Evolutionary conservation across 1,140 invertebrate genomes (phyloP).

Genomic region (Phymorhynchus buccinoides): DNA sequence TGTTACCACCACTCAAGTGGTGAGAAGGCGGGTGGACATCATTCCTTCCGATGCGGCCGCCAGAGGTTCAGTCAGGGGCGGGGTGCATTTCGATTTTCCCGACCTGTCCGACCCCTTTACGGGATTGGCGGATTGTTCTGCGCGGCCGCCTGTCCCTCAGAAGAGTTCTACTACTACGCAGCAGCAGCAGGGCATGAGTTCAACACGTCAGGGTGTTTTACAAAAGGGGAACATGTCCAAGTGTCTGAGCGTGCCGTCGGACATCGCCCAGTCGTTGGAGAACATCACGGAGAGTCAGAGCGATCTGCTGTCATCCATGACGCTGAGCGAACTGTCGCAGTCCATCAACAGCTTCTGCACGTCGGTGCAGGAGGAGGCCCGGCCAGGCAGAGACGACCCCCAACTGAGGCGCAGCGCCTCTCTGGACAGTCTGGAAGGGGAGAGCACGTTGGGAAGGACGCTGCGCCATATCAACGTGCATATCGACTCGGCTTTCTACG

Average conservation of each 20-base stretch:
- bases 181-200: background rate
- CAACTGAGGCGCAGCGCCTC: constrained; percentile 61
- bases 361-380: constrained; percentile 36
- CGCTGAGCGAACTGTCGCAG: constrained; percentile 67
- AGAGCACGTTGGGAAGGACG: constrained; percentile 58
- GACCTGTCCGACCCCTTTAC: background rate
- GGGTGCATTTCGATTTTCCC: constrained; percentile 21
- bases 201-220: no score
- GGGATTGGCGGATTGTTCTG: background rate
- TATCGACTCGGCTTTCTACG: constrained; percentile 66
- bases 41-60: constrained; percentile 33
- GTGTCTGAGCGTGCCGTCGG: constrained; percentile 68
- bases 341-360: constrained; percentile 62
- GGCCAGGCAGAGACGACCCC: constrained; percentile 32
- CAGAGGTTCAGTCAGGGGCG: background rate
- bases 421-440: constrained; percentile 59
- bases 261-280: constrained; percentile 68
- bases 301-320: constrained; percentile 66
- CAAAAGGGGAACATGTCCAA: constrained; percentile 58
- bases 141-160: background rate
- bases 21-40: constrained; percentile 37
- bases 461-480: constrained; percentile 65
- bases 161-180: background rate
- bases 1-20: constrained; percentile 31
- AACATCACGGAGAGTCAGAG: constrained; percentile 63